Evolutionary conservation across 2,888 invertebrate genomes (phyloP).

Genomic region (Euclidia mi): DNA sequence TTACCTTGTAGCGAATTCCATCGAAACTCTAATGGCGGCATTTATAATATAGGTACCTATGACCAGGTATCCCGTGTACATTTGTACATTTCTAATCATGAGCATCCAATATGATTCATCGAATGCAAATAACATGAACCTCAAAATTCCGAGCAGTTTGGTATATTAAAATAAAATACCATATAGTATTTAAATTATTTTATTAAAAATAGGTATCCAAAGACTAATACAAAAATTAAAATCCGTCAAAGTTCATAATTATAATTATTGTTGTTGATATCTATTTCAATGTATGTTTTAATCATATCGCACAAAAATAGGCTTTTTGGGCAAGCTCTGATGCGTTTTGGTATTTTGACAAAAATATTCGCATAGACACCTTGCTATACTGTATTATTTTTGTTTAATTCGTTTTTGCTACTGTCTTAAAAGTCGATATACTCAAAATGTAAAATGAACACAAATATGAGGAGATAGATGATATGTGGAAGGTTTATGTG

Average conservation of each 20-base stretch:
- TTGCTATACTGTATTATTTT: slow-evolving; percentile 18
- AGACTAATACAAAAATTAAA: slow-evolving; percentile 86
- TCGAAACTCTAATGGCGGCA: no score
- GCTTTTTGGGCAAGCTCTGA: slow-evolving; percentile 37
- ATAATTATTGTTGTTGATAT: slow-evolving; percentile 55
- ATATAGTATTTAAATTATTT: slow-evolving; percentile 82
- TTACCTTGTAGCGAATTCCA: no score
- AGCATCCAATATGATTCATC: no score
- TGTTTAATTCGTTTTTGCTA: not conserved
- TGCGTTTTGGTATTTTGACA: slow-evolving; percentile 19
- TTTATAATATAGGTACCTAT: no score
- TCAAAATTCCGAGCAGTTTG: no score
- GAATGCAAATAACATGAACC: no score
- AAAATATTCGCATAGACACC: slow-evolving; percentile 21
- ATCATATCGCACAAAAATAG: slow-evolving; percentile 66
- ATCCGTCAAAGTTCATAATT: slow-evolving; percentile 62
- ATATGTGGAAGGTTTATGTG: no score
- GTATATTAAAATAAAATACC: slow-evolving; percentile 60
- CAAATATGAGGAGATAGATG: no score
- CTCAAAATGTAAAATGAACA: not conserved
- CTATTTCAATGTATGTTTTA: slow-evolving; percentile 54
- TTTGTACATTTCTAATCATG: no score
- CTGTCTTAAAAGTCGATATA: not conserved
- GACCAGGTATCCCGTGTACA: no score
- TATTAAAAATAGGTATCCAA: slow-evolving; percentile 87